Percentiles rank a stretch among this genome's conserved stretches.
Conservation (phyloP, 2,797 vertebrate species). For the Enteromius mattozi region DNA sequence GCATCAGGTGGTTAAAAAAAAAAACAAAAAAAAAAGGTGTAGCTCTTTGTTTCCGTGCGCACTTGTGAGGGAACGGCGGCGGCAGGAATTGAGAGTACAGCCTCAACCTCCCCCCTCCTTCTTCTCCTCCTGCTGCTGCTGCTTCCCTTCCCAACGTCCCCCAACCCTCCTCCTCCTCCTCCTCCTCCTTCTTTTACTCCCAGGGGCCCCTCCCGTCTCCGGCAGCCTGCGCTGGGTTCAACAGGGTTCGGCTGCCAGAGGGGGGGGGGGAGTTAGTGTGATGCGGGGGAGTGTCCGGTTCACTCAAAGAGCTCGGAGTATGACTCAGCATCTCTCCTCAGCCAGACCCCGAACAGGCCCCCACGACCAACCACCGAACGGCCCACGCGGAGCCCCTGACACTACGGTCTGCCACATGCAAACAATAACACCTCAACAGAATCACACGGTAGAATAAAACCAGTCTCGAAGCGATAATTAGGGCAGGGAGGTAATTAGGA, state of each 20-base stretch:
- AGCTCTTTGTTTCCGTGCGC: constrained; percentile 77
- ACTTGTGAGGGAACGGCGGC: constrained; percentile 78
- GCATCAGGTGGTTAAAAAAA: constrained; percentile 45
- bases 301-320: constrained; percentile 73
- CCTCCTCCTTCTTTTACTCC: constrained; percentile 28
- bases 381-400: constrained; percentile 39
- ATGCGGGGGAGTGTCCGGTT: constrained; percentile 80
- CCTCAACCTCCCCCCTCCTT: constrained; percentile 56
- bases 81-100: constrained; percentile 58
- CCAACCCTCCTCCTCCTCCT: constrained; percentile 45
- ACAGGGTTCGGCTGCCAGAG: constrained; percentile 56
- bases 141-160: constrained; percentile 29
- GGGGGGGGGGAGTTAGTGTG: constrained; percentile 59
- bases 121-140: background rate
- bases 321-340: constrained; percentile 81
- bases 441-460: constrained; percentile 41
- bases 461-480: constrained; percentile 40
- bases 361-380: constrained; percentile 26
- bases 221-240: constrained; percentile 78
- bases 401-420: constrained; percentile 24
- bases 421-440: constrained; percentile 32
- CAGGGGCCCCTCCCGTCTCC: constrained; percentile 65
- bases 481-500: constrained; percentile 57
- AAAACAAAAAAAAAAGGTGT: constrained; percentile 52
- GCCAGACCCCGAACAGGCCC: constrained; percentile 71